phyloP scores from a whole-genome alignment of 2,113 vertebrate species.

The Fregata magnificens region DNA sequence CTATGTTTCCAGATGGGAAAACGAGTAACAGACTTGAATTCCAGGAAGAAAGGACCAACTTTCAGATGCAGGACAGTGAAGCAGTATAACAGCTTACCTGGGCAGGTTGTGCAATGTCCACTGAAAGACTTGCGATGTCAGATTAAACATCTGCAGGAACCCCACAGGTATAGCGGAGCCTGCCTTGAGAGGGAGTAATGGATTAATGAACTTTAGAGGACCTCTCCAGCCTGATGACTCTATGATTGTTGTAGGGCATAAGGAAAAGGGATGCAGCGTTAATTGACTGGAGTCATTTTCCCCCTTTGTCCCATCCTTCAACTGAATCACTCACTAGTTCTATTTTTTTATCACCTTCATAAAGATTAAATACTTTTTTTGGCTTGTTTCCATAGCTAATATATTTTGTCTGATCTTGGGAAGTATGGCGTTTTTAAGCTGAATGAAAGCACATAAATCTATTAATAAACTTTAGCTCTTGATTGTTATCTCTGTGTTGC shows the following conservation, averaged over 20 bases:
- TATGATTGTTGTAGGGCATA: background rate
- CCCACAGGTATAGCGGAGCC: background rate
- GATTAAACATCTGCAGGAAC: background rate
- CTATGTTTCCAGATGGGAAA: background rate
- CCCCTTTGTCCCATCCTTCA: background rate
- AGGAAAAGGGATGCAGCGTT: background rate
- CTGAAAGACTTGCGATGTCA: accelerated
- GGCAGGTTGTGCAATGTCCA: background rate
- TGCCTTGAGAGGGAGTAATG: background rate
- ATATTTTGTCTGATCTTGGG: slow-evolving; percentile 48
- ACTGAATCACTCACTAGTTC: background rate
- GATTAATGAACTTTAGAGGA: background rate
- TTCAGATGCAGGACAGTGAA: background rate
- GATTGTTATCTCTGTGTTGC: slow-evolving; percentile 11
- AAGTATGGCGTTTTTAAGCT: background rate
- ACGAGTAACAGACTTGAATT: background rate
- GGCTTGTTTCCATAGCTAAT: slow-evolving; percentile 29
- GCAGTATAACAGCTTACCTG: background rate
- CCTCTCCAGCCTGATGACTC: background rate
- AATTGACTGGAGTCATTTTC: background rate
- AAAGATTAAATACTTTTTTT: slow-evolving; percentile 14
- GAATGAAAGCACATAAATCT: slow-evolving; percentile 25
- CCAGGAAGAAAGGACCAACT: background rate
- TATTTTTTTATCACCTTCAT: slow-evolving; percentile 31
- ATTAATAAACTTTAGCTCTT: slow-evolving; percentile 14